Evolutionary conservation across 2,888 invertebrate species (phyloP), one percentile per base, ranked within the genome.

Genomic region (Clanis bilineata): DNA sequence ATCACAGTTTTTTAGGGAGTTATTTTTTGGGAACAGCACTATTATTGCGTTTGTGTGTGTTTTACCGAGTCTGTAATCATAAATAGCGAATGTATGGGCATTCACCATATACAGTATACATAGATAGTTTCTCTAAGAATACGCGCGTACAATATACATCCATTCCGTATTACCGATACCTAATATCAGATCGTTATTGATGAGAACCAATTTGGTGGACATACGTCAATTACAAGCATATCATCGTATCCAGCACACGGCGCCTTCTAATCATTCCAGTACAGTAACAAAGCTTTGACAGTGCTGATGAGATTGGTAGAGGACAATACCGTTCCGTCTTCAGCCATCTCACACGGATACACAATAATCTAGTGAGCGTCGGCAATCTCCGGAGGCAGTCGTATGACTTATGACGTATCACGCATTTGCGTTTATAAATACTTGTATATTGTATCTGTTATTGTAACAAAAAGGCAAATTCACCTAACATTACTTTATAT

Each of bases 291-390:
- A 62, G 64, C 58, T 57, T 58, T 60, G 60, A 62, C 57, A 54
- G 15, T 54, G 45, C 58, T 51, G 47, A 56, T 55, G 56, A 59
- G 54, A 58, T 63, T 58, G 43, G 51, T 47, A 32, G 47, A 22
- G 32, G 47, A 63, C 61, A 66, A 62, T 56, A 63, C 61, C 66
- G 61, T 15, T 12, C 47, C 47, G 58, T 36, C 39, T 28, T 32
- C 22, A 51, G 28, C 15, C 15, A 9, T 56, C n/a, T n/a, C 18
- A 23, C 38, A 25, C 43, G 51, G 54, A 58, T 44, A 56, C 36
- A 56, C 59, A 54, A 44, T 59, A 59, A 59, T 45, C 55, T 59
- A 56, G 44, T 45, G 38, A 39, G 47, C n/a, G 44, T 45, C 36
- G 25, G 25, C 43, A 55, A 59, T 56, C 59, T 59, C 43, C 44